Conservation (phyloP, 2,797 vertebrate species). For the Acropternis orthonyx region DNA sequence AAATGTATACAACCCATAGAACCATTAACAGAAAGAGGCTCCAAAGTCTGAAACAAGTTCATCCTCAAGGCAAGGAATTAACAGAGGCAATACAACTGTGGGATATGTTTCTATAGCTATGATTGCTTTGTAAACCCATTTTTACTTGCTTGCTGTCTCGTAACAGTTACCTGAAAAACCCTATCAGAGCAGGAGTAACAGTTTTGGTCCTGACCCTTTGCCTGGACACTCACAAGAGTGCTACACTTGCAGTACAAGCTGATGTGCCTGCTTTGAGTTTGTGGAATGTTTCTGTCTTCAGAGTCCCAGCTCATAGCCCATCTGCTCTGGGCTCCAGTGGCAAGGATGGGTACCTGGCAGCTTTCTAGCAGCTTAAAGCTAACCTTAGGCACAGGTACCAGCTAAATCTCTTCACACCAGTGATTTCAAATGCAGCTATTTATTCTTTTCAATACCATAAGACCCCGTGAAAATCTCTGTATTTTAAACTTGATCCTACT, state of each 20-base stretch:
- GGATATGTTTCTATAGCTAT: background rate
- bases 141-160: background rate
- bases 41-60: background rate
- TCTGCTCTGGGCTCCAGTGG: background rate
- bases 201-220: background rate
- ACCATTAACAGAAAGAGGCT: background rate
- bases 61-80: background rate
- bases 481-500: background rate
- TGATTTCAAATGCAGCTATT: background rate
- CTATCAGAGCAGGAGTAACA: background rate
- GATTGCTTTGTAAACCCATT: background rate
- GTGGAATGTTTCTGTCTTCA: accelerated
- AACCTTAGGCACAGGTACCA: background rate
- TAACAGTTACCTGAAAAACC: background rate
- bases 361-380: background rate
- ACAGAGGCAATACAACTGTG: background rate
- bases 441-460: background rate
- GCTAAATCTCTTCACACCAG: background rate
- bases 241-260: background rate
- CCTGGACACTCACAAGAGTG: background rate
- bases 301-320: background rate
- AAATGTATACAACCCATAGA: background rate
- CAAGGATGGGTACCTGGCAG: background rate
- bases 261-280: background rate
- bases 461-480: background rate